Conservation (phyloP, 2,113 vertebrate genomes). For the Zootoca vivipara region DNA sequence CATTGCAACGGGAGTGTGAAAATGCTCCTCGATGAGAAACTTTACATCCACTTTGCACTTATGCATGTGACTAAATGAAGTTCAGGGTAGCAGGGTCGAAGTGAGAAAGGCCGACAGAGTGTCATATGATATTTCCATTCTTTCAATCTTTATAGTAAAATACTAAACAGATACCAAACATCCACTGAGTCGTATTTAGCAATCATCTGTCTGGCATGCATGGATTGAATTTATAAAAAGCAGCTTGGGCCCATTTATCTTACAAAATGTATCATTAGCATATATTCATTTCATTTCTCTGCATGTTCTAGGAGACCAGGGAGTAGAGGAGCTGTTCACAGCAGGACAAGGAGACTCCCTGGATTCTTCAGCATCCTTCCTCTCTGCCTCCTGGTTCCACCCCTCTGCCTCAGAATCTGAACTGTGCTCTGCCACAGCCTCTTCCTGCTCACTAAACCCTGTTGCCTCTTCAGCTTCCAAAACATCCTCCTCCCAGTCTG, state of each 20-base stretch:
- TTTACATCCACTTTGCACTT: constrained; percentile 50
- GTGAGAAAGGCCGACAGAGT: constrained; percentile 2
- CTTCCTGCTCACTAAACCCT: too few relatives aligned
- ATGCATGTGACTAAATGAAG: constrained; percentile 17
- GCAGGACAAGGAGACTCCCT: too few relatives aligned
- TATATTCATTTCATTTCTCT: too few relatives aligned
- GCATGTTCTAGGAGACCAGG: too few relatives aligned
- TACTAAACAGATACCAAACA: constrained; percentile 19
- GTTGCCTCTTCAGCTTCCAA: too few relatives aligned
- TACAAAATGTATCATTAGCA: constrained; percentile 29
- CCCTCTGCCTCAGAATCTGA: too few relatives aligned
- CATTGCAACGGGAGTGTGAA: constrained; percentile 41
- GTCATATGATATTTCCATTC: constrained; percentile 16
- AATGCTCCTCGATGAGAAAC: constrained; percentile 40
- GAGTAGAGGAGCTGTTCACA: too few relatives aligned
- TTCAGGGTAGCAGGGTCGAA: constrained; percentile 5
- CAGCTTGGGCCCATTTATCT: constrained; percentile 45
- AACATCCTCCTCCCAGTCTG: too few relatives aligned
- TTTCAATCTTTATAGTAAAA: constrained; percentile 18
- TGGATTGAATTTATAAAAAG: constrained; percentile 41
- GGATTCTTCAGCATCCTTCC: too few relatives aligned
- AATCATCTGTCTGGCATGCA: constrained; percentile 38
- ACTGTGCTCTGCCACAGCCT: too few relatives aligned
- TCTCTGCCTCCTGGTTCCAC: too few relatives aligned
- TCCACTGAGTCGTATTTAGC: constrained; percentile 16